Evolutionary conservation across 2,888 invertebrate species (phyloP).

Genomic region (Mamestra brassicae): DNA sequence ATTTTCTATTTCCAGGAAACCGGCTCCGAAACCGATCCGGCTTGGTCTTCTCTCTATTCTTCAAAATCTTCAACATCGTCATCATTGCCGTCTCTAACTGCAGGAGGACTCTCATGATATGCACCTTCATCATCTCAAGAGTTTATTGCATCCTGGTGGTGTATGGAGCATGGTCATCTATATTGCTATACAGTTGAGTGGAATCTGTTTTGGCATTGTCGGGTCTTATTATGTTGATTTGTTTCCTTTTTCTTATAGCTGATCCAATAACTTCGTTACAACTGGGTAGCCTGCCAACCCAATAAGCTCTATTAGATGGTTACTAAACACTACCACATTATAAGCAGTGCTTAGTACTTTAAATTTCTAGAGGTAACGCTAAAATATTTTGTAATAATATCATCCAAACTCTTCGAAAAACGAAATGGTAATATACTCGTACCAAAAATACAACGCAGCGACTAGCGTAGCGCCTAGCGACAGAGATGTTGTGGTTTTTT

Average conservation of each 20-base stretch:
- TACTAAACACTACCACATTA: not conserved
- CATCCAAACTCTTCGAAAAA: too few relatives aligned
- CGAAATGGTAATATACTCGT: too few relatives aligned
- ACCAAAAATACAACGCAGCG: too few relatives aligned
- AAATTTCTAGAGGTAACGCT: too few relatives aligned
- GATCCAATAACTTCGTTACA: not conserved
- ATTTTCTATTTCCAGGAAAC: too few relatives aligned
- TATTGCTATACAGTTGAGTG: conserved; percentile 60
- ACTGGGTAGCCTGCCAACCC: not conserved
- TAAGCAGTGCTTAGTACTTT: too few relatives aligned
- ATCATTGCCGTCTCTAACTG: conserved; percentile 81
- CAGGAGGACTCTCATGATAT: conserved; percentile 84
- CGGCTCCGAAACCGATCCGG: too few relatives aligned
- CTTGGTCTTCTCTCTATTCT: conserved; percentile 89
- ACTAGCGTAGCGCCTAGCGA: too few relatives aligned
- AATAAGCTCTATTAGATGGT: not conserved
- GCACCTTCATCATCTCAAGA: conserved; percentile 83
- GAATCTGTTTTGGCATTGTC: conserved; percentile 63
- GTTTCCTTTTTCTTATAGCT: conserved; percentile 71
- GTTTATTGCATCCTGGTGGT: conserved; percentile 85
- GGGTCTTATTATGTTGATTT: conserved; percentile 68
- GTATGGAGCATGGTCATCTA: conserved; percentile 72
- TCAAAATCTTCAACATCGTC: conserved; percentile 87
- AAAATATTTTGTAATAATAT: too few relatives aligned
- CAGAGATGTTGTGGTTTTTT: too few relatives aligned